A percentile compares a stretch with the other conserved stretches of the same genome.
These are phyloP conservation scores for Amphimallon solstitiale DNA, from an alignment of 2,888 invertebrate genomes.

Conservation along the genomic window DNA sequence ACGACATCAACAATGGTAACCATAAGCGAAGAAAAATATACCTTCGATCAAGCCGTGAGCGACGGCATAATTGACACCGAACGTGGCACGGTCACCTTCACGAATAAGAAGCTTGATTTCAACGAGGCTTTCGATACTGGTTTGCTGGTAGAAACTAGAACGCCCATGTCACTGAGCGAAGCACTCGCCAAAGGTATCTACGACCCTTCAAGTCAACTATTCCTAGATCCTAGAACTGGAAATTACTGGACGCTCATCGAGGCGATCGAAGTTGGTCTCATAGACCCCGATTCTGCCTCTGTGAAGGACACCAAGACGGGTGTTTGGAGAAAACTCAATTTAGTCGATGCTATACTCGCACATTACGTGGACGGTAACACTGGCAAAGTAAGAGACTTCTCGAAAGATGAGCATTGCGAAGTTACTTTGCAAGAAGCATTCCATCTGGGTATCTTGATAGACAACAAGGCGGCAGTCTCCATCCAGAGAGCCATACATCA, in stretches of 20 bases:
- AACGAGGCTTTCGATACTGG: slow-evolving; percentile 88
- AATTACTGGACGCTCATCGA: slow-evolving; percentile 82
- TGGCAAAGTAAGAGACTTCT: slow-evolving; percentile 77
- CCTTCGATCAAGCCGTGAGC: slow-evolving; percentile 84
- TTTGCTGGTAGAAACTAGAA: slow-evolving; percentile 81
- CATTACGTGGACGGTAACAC: slow-evolving; percentile 79
- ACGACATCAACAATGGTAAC: slow-evolving; percentile 87
- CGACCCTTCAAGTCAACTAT: slow-evolving; percentile 80
- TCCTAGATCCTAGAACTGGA: slow-evolving; percentile 84
- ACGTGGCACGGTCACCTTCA: slow-evolving; percentile 74
- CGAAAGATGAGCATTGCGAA: slow-evolving; percentile 70
- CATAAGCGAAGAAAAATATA: slow-evolving; percentile 81
- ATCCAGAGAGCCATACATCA: slow-evolving; percentile 87
- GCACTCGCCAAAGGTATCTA: slow-evolving; percentile 84
- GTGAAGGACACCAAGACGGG: slow-evolving; percentile 82
- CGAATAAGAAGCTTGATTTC: slow-evolving; percentile 75
- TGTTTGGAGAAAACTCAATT: slow-evolving; percentile 78
- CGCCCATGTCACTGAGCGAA: slow-evolving; percentile 84
- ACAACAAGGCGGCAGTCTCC: slow-evolving; percentile 83
- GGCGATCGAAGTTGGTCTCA: slow-evolving; percentile 81
- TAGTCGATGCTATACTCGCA: slow-evolving; percentile 81
- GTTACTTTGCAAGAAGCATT: slow-evolving; percentile 81
- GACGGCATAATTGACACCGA: slow-evolving; percentile 81
- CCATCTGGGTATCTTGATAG: slow-evolving; percentile 81
- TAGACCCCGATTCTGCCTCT: slow-evolving; percentile 86